Base-by-base conservation (phyloP, 2,113 vertebrate species). In the Thymallus thymallus region DNA sequence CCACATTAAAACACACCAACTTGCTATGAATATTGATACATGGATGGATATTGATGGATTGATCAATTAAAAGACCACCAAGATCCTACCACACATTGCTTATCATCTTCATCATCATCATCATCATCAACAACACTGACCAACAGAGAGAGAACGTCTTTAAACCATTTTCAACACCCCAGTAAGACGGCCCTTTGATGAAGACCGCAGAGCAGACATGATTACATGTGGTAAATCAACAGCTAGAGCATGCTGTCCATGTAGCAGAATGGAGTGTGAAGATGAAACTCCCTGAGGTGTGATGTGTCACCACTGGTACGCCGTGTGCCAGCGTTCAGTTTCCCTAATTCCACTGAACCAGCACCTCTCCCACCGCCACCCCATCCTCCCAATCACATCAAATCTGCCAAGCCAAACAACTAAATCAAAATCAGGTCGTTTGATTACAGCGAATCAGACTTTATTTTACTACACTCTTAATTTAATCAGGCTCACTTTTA, bases 401-500 rank as follows among this genome's bases (percentile, higher is more conserved):
- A 75, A 46, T 48, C 62, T 48, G 13, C 35, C 63, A 66, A 23
- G 45, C 65, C 35, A 56, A 79, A 70, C 82, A 1, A 12, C 35
- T 41, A 10, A 86, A 83, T 87, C 84, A 80, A 24, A 26, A 51
- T 18, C 48, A 32, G 82, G 85, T 72, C 73, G 73, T 86, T 87
- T 79, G 75, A 85, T 90, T 84, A 77, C 45, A 77, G 55, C 69
- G 64, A 78, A 62, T 81, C 46, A 68, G 24, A 72, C 58, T 80
- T 88, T 74, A 79, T 83, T 83, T 74, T 76, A 80, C 73, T 80
- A 56, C 67, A 30, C 72, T 74, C 81, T 75, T 81, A 82, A 90
- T 86, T 86, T 79, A 84, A 87, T 86, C 81, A 80, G 69, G 61
- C 46, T 13, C 48, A 55, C 56, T 86, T 90, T 81, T 82, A 86